Percentiles rank a stretch among this genome's conserved stretches.
Conservation (phyloP, 1,140 invertebrate genomes). For the Drosophila bocqueti region DNA sequence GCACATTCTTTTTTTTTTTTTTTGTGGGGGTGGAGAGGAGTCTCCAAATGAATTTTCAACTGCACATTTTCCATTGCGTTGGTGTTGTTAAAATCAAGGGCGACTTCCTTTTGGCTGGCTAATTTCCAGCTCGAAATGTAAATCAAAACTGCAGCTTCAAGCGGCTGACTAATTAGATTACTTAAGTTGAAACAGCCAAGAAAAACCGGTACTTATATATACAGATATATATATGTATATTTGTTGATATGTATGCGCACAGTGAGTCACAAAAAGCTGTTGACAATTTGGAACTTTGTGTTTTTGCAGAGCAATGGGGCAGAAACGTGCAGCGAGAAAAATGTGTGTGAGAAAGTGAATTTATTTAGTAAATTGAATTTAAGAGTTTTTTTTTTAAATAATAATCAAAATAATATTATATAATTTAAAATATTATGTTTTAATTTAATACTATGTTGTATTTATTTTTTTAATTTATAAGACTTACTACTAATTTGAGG, state of each 20-base stretch:
- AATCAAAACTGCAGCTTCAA: slow-evolving; percentile 73
- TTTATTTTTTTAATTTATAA: no score
- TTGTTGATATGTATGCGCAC: background rate
- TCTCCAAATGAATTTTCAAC: slow-evolving; percentile 7
- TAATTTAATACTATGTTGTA: no score
- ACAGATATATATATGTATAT: background rate
- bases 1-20: slow-evolving; percentile 17
- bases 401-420: no score
- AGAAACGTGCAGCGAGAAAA: slow-evolving; percentile 15
- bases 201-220: slow-evolving; percentile 11
- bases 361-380: no score
- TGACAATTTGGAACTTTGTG: slow-evolving; percentile 59
- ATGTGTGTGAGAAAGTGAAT: background rate
- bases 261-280: slow-evolving; percentile 56
- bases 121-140: slow-evolving; percentile 64
- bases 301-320: slow-evolving; percentile 15
- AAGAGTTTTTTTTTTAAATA: no score
- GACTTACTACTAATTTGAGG: no score
- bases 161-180: slow-evolving; percentile 73
- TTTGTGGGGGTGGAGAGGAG: background rate
- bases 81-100: slow-evolving; percentile 8
- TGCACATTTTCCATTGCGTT: slow-evolving; percentile 5
- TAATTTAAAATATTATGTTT: no score
- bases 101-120: slow-evolving; percentile 26
- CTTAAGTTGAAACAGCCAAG: slow-evolving; percentile 39